These are phyloP conservation scores for Sebastes trivittatus DNA, from an alignment of 2,797 vertebrate species.

Conservation along the genomic window DNA sequence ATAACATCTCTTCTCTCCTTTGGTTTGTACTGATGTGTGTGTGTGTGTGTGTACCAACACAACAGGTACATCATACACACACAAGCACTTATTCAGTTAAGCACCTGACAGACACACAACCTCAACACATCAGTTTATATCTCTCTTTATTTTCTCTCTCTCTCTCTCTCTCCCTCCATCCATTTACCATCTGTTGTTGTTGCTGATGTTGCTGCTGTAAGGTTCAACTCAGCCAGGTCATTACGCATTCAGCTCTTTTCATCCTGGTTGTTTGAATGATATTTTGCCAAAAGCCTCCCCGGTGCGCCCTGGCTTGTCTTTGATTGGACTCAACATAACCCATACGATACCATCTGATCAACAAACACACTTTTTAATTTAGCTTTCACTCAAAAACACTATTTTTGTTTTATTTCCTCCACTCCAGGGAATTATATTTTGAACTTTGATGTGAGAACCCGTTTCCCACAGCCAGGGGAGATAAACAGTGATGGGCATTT, in stretches of 20 bases:
- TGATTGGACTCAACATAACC: conserved; percentile 31
- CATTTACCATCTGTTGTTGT: conserved; percentile 44
- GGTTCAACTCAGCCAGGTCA: conserved; percentile 32
- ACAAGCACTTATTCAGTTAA: not conserved
- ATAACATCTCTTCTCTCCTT: not conserved
- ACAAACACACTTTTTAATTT: conserved; percentile 31
- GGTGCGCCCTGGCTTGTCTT: conserved; percentile 6
- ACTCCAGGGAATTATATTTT: not conserved
- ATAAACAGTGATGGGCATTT: conserved; percentile 3
- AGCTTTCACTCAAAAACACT: not conserved
- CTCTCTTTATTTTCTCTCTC: not conserved
- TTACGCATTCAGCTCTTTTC: conserved; percentile 51
- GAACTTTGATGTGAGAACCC: conserved; percentile 5
- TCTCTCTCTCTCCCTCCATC: not conserved
- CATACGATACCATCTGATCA: conserved; percentile 17
- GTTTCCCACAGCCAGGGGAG: not conserved
- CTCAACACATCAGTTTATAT: not conserved
- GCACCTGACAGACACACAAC: conserved; percentile 7
- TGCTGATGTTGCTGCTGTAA: conserved; percentile 27
- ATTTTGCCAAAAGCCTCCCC: conserved; percentile 9
- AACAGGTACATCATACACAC: not conserved
- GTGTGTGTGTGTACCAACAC: not conserved
- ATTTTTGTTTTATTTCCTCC: not conserved
- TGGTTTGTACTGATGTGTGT: not conserved
- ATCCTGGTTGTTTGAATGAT: conserved; percentile 51